Base-by-base conservation (phyloP, 1,140 invertebrate species). In the Augochlora pura region DNA sequence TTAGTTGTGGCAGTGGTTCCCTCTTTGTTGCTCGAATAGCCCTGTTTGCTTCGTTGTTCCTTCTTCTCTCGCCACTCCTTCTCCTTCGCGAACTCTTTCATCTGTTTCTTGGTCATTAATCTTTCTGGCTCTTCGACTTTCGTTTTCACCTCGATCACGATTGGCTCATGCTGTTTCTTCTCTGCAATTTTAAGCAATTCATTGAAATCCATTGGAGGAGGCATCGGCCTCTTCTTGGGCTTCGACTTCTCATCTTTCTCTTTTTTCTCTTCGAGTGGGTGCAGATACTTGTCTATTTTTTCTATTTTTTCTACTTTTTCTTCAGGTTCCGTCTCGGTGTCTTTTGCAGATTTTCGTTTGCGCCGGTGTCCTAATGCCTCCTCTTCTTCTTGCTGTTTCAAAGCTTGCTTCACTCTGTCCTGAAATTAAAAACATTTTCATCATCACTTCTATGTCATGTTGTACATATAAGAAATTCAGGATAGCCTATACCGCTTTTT, bases 101-200 rank as follows among this genome's bases (percentile, higher is more conserved):
- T 96, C 86, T 98, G 96, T 83, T 95, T 96, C 78, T 97, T 96
- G 0, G 97, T 98, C 94, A 97, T 95, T 10, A 95, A 90, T 67
- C 96, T 93, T 83, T 96, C 96, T 0, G 94, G 91, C 80, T 96
- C 96, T 63, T 95, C 94, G 27, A 91, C 89, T 89, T 95, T 95
- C 76, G 92, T 88, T 82, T 95, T 95, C 63, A 94, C 93, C 86
- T 95, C 94, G 52, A 94, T 88, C 18, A 95, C 89, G 49, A 97
- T 91, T 1, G 97, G 96, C 90, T 97, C 96, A 90, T 95, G 94
- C 83, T 97, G 96, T 89, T 98, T 98, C 88, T 97, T 94, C 82
- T 96, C 96, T 10, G 97, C 97, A 21, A 98, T 90, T 90, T 97
- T 96, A 0, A 98, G 87, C 25, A 98, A 86, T 63, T 96, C 94